These are phyloP conservation scores for Mobula birostris DNA, from an alignment of 2,113 vertebrate genomes.

Conservation along the genomic window DNA sequence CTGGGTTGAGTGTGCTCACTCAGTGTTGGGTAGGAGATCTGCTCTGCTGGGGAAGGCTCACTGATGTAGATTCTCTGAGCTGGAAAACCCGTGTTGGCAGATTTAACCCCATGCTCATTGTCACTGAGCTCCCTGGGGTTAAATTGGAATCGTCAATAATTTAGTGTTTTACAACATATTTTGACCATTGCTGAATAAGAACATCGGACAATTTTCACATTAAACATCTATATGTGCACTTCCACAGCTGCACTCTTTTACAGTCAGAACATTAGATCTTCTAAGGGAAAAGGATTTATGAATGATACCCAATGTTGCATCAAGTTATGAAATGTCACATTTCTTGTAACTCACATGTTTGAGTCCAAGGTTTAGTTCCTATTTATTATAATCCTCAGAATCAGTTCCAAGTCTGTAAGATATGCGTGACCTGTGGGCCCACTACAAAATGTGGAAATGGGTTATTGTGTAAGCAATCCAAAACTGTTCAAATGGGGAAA, in stretches of 20 bases:
- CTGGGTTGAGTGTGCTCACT: not conserved
- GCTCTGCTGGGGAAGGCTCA: not conserved
- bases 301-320: too few species aligned
- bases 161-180: not conserved
- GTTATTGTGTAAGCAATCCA: not conserved
- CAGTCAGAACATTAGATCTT: not conserved
- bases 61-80: not conserved
- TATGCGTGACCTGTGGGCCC: not conserved
- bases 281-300: not conserved
- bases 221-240: not conserved
- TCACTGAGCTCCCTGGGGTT: not conserved
- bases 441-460: not conserved
- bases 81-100: not conserved
- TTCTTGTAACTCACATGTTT: not conserved
- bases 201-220: not conserved
- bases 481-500: not conserved
- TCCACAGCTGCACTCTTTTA: not conserved
- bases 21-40: not conserved
- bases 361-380: not conserved
- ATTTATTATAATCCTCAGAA: not conserved
- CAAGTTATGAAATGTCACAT: not conserved
- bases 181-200: not conserved
- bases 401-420: not conserved
- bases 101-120: not conserved
- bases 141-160: not conserved